Evolutionary conservation across 2,888 invertebrate species (phyloP).

Genomic region (Tetragonula carbonaria): DNA sequence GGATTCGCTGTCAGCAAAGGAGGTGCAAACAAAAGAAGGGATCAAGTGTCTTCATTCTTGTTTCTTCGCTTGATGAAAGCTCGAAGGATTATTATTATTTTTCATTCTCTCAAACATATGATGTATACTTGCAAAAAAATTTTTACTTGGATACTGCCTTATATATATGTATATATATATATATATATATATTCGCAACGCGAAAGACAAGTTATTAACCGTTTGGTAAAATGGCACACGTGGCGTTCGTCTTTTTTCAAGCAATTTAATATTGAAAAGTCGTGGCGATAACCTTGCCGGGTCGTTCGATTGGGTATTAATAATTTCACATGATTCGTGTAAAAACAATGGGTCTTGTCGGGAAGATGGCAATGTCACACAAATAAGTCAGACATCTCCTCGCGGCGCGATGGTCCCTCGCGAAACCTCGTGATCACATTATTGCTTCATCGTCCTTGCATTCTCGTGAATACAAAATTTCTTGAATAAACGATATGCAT

Average conservation of each 20-base stretch:
- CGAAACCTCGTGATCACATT: not conserved
- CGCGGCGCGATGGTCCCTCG: not conserved
- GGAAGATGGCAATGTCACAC: conserved; percentile 4
- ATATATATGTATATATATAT: too few species aligned
- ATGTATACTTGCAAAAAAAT: not conserved
- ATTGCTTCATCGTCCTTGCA: conserved; percentile 32
- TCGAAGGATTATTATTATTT: too few species aligned
- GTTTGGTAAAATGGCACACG: conserved; percentile 1
- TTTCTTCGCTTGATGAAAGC: too few species aligned
- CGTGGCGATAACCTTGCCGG: conserved; percentile 56
- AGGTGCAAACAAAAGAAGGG: not conserved
- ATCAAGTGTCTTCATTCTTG: too few species aligned
- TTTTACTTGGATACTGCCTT: not conserved
- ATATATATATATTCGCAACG: not conserved
- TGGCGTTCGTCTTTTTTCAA: conserved; percentile 13
- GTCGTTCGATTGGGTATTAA: conserved; percentile 53
- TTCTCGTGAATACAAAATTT: conserved; percentile 45
- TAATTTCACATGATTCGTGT: conserved; percentile 39
- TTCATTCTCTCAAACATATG: not conserved
- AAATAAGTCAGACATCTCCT: conserved; percentile 1
- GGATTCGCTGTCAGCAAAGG: too few species aligned
- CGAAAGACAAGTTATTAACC: not conserved
- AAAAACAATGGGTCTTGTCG: conserved; percentile 32
- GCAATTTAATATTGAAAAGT: conserved; percentile 36
- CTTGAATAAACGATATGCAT: not conserved